Base-by-base conservation (phyloP, 2,888 invertebrate species). In the Malthinus seriepunctatus region DNA sequence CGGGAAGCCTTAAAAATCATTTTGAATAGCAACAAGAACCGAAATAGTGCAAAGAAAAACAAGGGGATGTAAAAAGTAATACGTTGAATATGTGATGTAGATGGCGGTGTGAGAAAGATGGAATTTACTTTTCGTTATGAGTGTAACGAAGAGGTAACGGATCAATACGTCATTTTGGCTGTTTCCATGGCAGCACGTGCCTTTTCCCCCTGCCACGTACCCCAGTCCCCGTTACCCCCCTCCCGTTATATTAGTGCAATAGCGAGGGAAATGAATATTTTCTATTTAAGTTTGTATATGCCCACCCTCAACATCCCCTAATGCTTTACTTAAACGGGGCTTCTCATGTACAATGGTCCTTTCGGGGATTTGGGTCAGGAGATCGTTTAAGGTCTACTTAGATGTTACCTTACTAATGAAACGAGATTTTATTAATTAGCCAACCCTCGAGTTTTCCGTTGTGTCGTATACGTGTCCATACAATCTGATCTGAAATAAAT, bases 121-220 rank as follows among this genome's bases (percentile, higher is more conserved):
- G 70, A 70, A 66, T 63, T 69, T 70, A 67, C 66, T 68, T 67
- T 63, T 60, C 62, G 58, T 57, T 62, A 70, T 68, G 71, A 66
- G 71, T 65, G 70, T 66, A 72, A 76, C 73, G 65, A 75, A 75
- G 78, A 79, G 69, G 69, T 71, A 71, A 66, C 69, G 74, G 78
- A 80, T 80, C 80, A 79, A 80, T 80, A 79, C 79, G 78, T 80
- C 79, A 80, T 80, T 80, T 80, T 79, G 78, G 78, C 79, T 79
- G 79, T 80, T 79, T 77, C 80, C 79, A 80, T 80, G 79, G 79
- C 74, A 80, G 78, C 80, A 78, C 75, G 77, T 76, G 76, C 76
- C 76, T 75, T 75, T 74, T 71, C 72, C 71, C 76, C 75, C 72
- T 67, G 72, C 70, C 68, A 67, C 65, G 58, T 63, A 69, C 70